phyloP scores from a whole-genome alignment of 2,797 vertebrate genomes.

The Micropoecilia bifurca region DNA sequence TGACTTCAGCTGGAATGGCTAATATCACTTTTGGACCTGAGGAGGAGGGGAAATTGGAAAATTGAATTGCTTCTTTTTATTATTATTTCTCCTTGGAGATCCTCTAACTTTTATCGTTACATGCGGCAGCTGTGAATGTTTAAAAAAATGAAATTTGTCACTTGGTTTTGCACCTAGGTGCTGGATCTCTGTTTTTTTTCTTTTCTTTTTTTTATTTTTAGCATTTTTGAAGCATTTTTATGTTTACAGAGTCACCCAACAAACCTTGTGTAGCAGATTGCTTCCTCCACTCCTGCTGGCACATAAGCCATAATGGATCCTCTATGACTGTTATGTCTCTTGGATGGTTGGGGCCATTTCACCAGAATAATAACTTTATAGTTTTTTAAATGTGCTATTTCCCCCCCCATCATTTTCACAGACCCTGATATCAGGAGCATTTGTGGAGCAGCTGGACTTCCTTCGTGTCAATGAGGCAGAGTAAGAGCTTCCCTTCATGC shows the following conservation, averaged over 20 bases:
- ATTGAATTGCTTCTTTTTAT: constrained; percentile 30
- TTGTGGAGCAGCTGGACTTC: constrained; percentile 97
- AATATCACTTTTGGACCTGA: constrained; percentile 59
- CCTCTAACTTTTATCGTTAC: constrained; percentile 17
- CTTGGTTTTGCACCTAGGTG: constrained; percentile 7
- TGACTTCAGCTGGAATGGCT: constrained; percentile 61
- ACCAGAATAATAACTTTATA: neutral
- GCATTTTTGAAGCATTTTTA: constrained; percentile 38
- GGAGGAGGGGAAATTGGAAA: constrained; percentile 15
- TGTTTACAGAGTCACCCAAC: constrained; percentile 3
- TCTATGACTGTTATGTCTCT: neutral
- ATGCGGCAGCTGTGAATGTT: constrained; percentile 13
- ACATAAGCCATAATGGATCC: neutral
- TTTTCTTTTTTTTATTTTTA: constrained; percentile 25
- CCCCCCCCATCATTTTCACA: constrained; percentile 61
- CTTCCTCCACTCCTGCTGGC: neutral
- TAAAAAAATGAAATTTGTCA: constrained; percentile 25
- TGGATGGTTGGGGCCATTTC: neutral
- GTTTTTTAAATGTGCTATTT: neutral
- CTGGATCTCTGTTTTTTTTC: constrained; percentile 16
- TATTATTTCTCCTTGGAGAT: constrained; percentile 23
- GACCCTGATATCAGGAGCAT: constrained; percentile 96
- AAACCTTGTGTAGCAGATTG: constrained; percentile 16
- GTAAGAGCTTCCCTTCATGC: constrained; percentile 78
- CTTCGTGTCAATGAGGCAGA: constrained; percentile 91